These are phyloP conservation scores for Orientallactaga bullata DNA, from an alignment of 2,113 vertebrate genomes.

Conservation along the genomic window DNA sequence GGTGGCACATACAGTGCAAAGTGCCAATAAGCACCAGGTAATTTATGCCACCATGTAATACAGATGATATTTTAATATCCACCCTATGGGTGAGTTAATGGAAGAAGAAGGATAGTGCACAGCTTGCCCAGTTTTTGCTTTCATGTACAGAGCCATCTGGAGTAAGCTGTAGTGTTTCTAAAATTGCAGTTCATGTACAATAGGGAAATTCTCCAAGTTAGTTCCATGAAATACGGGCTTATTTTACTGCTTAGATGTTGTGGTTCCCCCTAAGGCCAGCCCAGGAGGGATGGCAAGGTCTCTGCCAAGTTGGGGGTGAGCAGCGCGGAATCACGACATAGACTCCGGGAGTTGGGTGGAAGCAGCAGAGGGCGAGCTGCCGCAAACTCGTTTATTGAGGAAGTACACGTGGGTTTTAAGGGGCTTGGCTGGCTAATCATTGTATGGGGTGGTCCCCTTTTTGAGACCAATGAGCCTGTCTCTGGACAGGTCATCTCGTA, in stretches of 20 bases:
- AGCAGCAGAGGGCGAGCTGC: too few relatives aligned
- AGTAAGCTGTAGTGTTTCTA: neutral
- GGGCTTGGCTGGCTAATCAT: too few relatives aligned
- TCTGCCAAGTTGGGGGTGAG: too few relatives aligned
- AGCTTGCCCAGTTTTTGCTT: neutral
- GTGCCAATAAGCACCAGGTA: neutral
- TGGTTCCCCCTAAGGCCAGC: too few relatives aligned
- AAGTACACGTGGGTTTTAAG: too few relatives aligned
- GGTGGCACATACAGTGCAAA: neutral
- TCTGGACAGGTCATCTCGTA: too few relatives aligned
- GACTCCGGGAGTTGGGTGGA: too few relatives aligned
- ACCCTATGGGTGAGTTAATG: neutral
- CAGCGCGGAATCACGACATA: too few relatives aligned
- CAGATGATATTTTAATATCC: neutral
- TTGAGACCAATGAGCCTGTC: too few relatives aligned
- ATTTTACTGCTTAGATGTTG: constrained; percentile 11
- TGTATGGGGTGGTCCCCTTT: too few relatives aligned
- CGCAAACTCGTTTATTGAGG: too few relatives aligned
- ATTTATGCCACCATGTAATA: neutral
- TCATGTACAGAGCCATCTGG: neutral
- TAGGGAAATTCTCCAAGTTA: neutral
- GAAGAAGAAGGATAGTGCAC: neutral
- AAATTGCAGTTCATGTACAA: neutral
- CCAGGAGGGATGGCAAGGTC: too few relatives aligned
- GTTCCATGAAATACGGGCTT: constrained; percentile 11